Conservation (phyloP, 2,888 invertebrate genomes). For the Ophion obscuratus region DNA sequence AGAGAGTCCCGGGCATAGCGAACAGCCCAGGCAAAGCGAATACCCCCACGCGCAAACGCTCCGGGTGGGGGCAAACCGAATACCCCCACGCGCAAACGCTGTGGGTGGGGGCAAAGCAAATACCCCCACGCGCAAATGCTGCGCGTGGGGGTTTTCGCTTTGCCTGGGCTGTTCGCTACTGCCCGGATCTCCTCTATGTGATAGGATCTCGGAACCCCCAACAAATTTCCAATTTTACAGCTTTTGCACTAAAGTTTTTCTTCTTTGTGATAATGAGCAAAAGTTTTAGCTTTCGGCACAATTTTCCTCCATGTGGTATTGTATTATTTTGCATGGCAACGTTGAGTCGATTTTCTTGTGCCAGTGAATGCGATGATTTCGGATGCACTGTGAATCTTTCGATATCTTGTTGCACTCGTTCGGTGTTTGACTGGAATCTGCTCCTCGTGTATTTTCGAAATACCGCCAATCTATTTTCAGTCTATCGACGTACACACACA, state of each 20-base stretch:
- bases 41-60: no score
- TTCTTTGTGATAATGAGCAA: neutral
- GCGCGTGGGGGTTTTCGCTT: no score
- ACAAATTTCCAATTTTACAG: neutral
- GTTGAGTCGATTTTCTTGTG: slow-evolving; percentile 4
- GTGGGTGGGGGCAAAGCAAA: no score
- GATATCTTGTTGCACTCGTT: slow-evolving; percentile 39
- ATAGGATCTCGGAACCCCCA: no score
- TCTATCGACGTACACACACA: neutral
- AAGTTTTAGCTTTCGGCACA: neutral
- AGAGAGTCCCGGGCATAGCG: no score
- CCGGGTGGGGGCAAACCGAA: no score
- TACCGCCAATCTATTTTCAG: slow-evolving; percentile 33
- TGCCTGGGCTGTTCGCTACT: no score
- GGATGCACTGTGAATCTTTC: neutral
- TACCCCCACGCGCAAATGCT: no score
- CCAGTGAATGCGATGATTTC: neutral
- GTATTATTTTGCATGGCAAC: neutral
- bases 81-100: no score
- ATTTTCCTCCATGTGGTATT: neutral
- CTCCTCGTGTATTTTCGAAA: slow-evolving; percentile 30
- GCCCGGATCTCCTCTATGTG: no score
- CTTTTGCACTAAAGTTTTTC: neutral
- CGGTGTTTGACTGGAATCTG: slow-evolving; percentile 17
- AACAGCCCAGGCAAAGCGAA: no score